Conservation (phyloP, 2,113 vertebrate genomes). For the Myxocyprinus asiaticus region DNA sequence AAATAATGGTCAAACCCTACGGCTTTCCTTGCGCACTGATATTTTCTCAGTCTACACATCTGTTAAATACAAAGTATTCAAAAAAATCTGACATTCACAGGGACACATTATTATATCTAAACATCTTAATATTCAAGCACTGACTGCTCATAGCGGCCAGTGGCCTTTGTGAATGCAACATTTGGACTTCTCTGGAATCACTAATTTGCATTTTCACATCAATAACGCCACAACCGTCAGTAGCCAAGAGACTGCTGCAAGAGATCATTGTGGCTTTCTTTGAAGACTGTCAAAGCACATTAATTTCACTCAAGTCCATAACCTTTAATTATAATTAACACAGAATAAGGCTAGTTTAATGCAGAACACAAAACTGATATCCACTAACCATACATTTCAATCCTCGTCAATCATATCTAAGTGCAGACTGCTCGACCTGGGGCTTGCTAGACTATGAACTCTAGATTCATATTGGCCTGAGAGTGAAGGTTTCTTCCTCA, state of each 20-base stretch:
- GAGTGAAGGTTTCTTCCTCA: conserved; percentile 60
- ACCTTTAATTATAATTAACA: conserved; percentile 27
- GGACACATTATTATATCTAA: conserved; percentile 50
- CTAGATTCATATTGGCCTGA: conserved; percentile 45
- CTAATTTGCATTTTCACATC: conserved; percentile 36
- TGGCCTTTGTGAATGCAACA: conserved; percentile 43
- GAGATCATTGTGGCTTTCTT: conserved; percentile 4
- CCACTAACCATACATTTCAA: conserved; percentile 36
- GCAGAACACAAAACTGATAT: conserved; percentile 33
- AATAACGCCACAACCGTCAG: conserved; percentile 19
- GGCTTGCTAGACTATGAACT: conserved; percentile 30
- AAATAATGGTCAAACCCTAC: conserved; percentile 33
- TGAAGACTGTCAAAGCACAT: conserved; percentile 33
- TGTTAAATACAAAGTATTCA: conserved; percentile 54
- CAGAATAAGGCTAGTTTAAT: conserved; percentile 38
- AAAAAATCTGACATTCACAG: conserved; percentile 50
- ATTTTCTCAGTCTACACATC: conserved; percentile 30
- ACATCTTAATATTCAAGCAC: conserved; percentile 3
- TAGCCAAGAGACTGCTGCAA: conserved; percentile 19
- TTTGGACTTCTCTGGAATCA: conserved; percentile 35
- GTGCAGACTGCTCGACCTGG: conserved; percentile 32
- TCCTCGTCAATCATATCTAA: conserved; percentile 47
- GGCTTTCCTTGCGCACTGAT: conserved; percentile 32
- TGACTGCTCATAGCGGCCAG: conserved; percentile 36
- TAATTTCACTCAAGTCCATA: conserved; percentile 10